Evolutionary conservation across 2,888 invertebrate species (phyloP), one percentile per base, ranked within the genome.

Genomic region (Drosophila kuntzei): DNA sequence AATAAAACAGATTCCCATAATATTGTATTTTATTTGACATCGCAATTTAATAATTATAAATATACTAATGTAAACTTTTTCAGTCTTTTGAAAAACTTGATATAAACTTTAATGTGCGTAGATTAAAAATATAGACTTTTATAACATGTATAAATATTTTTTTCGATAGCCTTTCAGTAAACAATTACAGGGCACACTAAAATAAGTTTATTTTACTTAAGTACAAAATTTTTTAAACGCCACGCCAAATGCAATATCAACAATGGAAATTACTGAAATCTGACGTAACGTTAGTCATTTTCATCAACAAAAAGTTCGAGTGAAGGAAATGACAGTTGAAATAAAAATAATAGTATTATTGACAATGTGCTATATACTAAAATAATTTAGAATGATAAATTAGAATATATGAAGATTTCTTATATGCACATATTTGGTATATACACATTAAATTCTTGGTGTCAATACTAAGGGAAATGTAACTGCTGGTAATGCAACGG

Each of bases 401-500:
- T 8, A 41, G 32, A 27, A 22, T 25, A 50, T 12, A 29, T 6
- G n/a, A 12, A 8, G 14, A 14, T n/a, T 53, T 11, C 16, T 46
- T 22, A 14, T n/a, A 11, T 20, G 25, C 29, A 14, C 14, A 25
- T 20, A 6, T 41, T 20, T 20, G 41, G 12, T 16, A 44, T 12
- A 25, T 18, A 8, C 16, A 34, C 55, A 53, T 49, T 57, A 77
- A 29, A 34, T 36, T 58, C 81, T 62, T 12, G 76, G 94, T 54
- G 94, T 92, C 47, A 96, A 91, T 72, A 94, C 93, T 29, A 96
- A 90, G 18, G 94, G 94, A 87, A 95, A 96, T 0, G 96, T 95
- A 51, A 95, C 95, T 43, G 95, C 95, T 0, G 96, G 96, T 9
- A 96, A 93, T 0, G 96, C 96, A 1, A 96, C 95, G 81, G 96